These are phyloP conservation scores for Epinotia bilunana DNA, from an alignment of 2,888 invertebrate species.

Conservation along the genomic window DNA sequence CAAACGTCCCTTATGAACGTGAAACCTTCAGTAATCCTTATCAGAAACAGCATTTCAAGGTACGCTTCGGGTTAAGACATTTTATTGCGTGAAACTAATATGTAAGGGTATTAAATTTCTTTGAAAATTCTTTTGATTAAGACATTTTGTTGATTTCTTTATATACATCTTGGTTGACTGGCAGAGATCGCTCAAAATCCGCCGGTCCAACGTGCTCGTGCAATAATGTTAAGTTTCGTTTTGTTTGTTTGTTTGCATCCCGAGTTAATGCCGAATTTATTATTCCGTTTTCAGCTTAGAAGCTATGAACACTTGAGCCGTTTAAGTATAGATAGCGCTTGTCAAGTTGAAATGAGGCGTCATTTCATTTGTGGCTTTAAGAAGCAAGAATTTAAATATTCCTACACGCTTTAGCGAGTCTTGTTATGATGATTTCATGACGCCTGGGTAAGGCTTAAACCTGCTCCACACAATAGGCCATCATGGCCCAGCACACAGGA, in stretches of 20 bases:
- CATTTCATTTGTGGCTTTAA: not conserved
- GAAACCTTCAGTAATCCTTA: not conserved
- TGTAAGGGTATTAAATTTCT: not conserved
- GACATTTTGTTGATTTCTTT: not conserved
- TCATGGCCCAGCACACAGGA: not conserved
- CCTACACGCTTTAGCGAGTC: not conserved
- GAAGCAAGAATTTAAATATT: not conserved
- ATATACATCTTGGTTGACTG: conserved; percentile 11
- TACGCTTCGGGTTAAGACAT: not conserved
- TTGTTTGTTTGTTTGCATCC: conserved; percentile 27
- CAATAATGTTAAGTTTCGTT: conserved; percentile 33
- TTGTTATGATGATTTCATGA: no score
- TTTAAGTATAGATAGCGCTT: not conserved
- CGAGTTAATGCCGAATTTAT: conserved; percentile 22
- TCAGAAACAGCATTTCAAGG: not conserved
- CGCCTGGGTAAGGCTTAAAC: not conserved
- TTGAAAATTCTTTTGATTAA: not conserved
- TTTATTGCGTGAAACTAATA: not conserved
- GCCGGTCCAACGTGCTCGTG: conserved; percentile 21
- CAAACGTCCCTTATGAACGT: not conserved
- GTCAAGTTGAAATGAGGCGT: not conserved
- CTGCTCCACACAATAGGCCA: no score
- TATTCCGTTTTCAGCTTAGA: conserved; percentile 1
- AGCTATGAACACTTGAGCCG: not conserved
- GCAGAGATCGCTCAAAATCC: conserved; percentile 16